Percentiles rank a stretch among this genome's conserved stretches.
phyloP scores from a whole-genome alignment of 1,140 invertebrate genomes.

The Brachionus rubens region DNA sequence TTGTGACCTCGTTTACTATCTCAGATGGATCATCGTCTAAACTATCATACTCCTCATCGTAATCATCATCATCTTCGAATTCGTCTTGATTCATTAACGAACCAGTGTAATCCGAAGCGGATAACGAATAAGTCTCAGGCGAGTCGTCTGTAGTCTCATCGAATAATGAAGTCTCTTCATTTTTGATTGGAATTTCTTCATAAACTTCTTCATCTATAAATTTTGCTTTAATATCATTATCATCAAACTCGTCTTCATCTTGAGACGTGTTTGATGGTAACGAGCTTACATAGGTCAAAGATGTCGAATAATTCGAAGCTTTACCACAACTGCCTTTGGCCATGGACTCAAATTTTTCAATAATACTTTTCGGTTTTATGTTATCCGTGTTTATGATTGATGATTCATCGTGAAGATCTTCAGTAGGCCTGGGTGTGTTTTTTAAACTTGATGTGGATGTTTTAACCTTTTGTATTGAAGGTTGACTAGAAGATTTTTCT shows the following conservation, averaged over 20 bases:
- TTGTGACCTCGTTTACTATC: not conserved
- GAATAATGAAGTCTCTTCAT: not conserved
- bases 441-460: not conserved
- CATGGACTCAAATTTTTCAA: not conserved
- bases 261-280: not conserved
- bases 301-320: not conserved
- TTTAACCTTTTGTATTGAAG: not conserved
- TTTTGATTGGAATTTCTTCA: not conserved
- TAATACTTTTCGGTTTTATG: conserved; percentile 16
- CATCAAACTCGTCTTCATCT: not conserved
- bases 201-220: not conserved
- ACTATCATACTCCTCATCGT: conserved; percentile 7
- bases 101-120: conserved; percentile 2
- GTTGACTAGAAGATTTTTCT: not conserved
- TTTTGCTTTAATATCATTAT: not conserved
- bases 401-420: not conserved
- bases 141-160: not conserved
- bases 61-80: not conserved
- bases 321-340: not conserved
- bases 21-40: not conserved
- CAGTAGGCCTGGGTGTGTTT: not conserved
- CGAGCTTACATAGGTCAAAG: not conserved
- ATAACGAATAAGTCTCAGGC: conserved; percentile 9
- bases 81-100: conserved; percentile 33
- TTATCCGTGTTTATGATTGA: conserved; percentile 15